phyloP scores from a whole-genome alignment of 2,888 invertebrate genomes.

The Chaetogeoica ovagalla region DNA sequence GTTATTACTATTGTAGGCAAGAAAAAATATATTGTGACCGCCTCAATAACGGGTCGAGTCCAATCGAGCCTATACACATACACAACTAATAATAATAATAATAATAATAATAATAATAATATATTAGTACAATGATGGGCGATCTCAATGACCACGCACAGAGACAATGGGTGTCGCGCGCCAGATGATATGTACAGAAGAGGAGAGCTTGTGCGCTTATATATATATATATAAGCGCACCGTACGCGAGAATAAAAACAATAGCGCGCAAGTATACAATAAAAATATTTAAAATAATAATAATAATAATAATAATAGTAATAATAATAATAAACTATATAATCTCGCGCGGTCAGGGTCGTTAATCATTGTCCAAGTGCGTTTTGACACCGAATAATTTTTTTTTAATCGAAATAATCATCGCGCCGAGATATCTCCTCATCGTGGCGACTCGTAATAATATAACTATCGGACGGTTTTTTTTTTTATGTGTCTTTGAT shows the following conservation, averaged over 20 bases:
- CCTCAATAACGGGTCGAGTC: conserved; percentile 27
- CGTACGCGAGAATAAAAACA: conserved; percentile 37
- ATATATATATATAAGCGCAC: no score
- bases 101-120: not conserved
- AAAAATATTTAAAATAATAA: not conserved
- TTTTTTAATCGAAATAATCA: conserved; percentile 39
- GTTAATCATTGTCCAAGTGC: conserved; percentile 51
- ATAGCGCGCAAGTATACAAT: conserved; percentile 11
- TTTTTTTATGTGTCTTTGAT: not conserved
- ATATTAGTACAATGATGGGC: conserved; percentile 20
- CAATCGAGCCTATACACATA: conserved; percentile 9
- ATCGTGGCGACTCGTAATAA: conserved; percentile 1
- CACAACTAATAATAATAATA: not conserved
- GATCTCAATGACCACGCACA: conserved; percentile 46
- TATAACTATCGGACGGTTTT: conserved; percentile 1
- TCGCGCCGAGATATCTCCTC: not conserved
- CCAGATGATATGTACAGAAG: no score
- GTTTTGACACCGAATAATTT: conserved; percentile 48
- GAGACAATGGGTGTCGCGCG: conserved; percentile 27
- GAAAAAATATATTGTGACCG: conserved; percentile 11
- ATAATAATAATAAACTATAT: conserved; percentile 24
- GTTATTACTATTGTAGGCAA: not conserved
- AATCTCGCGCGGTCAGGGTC: conserved; percentile 49
- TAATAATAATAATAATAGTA: conserved; percentile 26
- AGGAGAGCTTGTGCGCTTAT: no score